A percentile compares a stretch with the other conserved stretches of the same genome.
Conservation (phyloP, 1,140 invertebrate genomes). For the Drosophila sucinea region DNA sequence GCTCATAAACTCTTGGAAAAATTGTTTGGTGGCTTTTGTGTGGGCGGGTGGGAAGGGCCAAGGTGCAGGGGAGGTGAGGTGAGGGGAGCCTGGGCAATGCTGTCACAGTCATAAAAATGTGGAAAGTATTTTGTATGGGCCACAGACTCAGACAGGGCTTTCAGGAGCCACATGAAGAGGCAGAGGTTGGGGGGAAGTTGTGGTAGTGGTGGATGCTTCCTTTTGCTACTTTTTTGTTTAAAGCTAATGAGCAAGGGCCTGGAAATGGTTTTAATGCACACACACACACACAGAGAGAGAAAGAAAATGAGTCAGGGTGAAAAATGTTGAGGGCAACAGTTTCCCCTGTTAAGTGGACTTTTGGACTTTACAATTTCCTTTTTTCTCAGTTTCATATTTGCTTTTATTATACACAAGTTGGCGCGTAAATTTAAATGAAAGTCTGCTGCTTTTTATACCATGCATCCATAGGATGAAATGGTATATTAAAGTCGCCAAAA, state of each 20-base stretch:
- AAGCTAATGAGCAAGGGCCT: constrained; percentile 48
- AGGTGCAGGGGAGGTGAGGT: constrained; percentile 39
- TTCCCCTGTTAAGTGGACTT: constrained; percentile 63
- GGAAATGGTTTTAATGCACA: constrained; percentile 64
- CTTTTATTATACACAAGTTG: constrained; percentile 65
- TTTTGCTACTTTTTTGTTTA: constrained; percentile 1
- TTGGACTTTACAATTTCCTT: constrained; percentile 39
- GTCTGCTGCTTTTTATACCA: constrained; percentile 1
- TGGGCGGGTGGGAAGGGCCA: constrained; percentile 14
- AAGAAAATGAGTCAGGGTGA: neutral
- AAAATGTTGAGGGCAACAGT: constrained; percentile 54
- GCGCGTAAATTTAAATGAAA: constrained; percentile 68
- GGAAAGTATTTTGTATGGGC: constrained; percentile 60
- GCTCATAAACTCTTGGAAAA: constrained; percentile 66
- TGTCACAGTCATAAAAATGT: constrained; percentile 66
- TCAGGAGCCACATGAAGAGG: constrained; percentile 20
- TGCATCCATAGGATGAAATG: no score
- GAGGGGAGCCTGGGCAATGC: constrained; percentile 37
- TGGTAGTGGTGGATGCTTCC: neutral
- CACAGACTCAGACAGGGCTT: constrained; percentile 3
- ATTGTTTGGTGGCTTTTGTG: constrained; percentile 46
- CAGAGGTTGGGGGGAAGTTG: neutral
- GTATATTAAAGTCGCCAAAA: no score
- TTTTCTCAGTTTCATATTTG: constrained; percentile 57
- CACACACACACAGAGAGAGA: neutral